Evolutionary conservation across 2,888 invertebrate genomes (phyloP), one percentile per base, ranked within the genome.

Genomic region (Lepeophtheirus nordmannii): DNA sequence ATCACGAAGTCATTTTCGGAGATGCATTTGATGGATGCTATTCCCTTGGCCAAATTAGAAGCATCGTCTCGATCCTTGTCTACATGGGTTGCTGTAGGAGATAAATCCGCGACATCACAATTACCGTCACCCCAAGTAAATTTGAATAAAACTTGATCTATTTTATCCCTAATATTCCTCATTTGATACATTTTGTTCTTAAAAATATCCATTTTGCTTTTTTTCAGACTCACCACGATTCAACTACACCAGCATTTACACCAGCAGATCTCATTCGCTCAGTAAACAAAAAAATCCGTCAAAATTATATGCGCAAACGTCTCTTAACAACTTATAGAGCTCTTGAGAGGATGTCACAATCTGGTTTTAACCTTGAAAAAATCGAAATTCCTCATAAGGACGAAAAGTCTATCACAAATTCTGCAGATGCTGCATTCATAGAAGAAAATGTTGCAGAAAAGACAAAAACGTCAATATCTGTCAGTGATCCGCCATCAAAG

Each of bases 51-150:
- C 1, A 77, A 82, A 62, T 75, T 85, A 68, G 83, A 83, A 67
- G 79, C 80, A 67, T 78, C 81, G 22, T 82, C 81, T 11, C 79
- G 89, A 5, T 87, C 87, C 0, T 87, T 88, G 75, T 87, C 87
- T 69, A 89, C 88, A 0, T 89, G 89, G 88, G 89, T 88, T 0
- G 88, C 85, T 70, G 87, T 88, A 2, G 89, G 89, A 0, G 85
- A 85, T 73, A 78, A 83, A 37, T 81, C 82, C 1, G 82, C 83
- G 64, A 86, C 86, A 0, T 87, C 87, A 0, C 87, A 88, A 74
- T 75, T 89, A 70, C 89, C 89, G 1, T 88, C 88, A 1, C 88
- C 88, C 0, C 88, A 88, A 73, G 83, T 61, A 58, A 58, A 20
- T 22, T 53, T 53, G n/a, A n/a, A n/a, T n/a, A n/a, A 1, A 53